Base-by-base conservation (phyloP, 2,888 invertebrate species). In the Cerceris ruficornis region DNA sequence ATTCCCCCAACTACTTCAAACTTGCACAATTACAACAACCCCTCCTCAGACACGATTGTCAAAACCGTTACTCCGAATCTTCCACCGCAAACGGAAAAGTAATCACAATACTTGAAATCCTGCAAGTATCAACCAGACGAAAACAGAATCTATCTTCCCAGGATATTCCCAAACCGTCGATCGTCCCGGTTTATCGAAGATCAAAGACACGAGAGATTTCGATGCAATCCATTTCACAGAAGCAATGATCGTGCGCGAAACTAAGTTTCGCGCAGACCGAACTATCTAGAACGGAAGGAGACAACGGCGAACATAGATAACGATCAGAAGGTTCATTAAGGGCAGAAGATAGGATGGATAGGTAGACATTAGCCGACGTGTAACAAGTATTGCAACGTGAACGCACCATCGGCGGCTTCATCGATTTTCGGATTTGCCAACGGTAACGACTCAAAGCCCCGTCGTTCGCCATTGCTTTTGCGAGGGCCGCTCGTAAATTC, bases 271-370 rank as follows among this genome's bases (percentile, higher is more conserved):
- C 50, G 13, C 54, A 7, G 62, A 64, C 57, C 28, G 42, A 57
- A 58, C 62, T 13, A 42, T 9, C 67, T 67, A 75, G 67, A 80
- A 64, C 72, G 72, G 62, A 58, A 73, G 72, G 60, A 59, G 66
- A 75, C 67, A 54, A 50, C 66, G 71, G 72, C 68, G 70, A 28
- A 55, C 68, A 65, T 41, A 46, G 72, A 82, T 82, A 82, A 78
- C 59, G 69, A 82, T 82, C 82, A 58, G 75, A 75, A 61, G 73
- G 75, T 82, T 82, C 82, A 82, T 82, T 82, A 82, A 71, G 77
- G 67, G 79, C 11, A 41, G 8, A 55, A 74, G 75, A 79, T 79
- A 73, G 69, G 65, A 75, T 76, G 70, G 66, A 65, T 61, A 59
- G 71, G 59, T 52, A 67, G 75, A 75, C 73, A 78, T 82, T 82